Conservation (phyloP, 1,140 invertebrate genomes). For the Drosophila albomicans region DNA sequence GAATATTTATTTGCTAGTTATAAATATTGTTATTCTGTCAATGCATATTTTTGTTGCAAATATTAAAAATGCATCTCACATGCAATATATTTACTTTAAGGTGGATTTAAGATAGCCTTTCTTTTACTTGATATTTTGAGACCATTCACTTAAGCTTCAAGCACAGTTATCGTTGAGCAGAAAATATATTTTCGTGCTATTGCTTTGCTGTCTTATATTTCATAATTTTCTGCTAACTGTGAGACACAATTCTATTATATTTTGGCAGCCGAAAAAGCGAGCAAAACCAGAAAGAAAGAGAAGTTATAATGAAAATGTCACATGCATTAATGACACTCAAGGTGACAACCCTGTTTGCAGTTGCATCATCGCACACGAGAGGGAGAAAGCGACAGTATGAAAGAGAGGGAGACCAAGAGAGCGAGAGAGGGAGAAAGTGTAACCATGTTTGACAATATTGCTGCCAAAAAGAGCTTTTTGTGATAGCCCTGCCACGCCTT, state of each 20-base stretch:
- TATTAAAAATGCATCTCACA: neutral
- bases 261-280: slow-evolving; percentile 32
- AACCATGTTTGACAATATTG: slow-evolving; percentile 75
- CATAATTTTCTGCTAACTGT: slow-evolving; percentile 16
- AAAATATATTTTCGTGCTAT: neutral
- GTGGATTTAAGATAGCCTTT: neutral
- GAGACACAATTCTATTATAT: slow-evolving; percentile 26
- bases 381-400: neutral
- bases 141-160: slow-evolving; percentile 1
- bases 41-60: neutral
- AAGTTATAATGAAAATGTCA: slow-evolving; percentile 80
- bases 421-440: slow-evolving; percentile 18
- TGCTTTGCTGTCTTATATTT: slow-evolving; percentile 5
- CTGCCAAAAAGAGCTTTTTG: slow-evolving; percentile 77
- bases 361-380: slow-evolving; percentile 44
- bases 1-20: no score
- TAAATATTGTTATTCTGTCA: no score
- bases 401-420: slow-evolving; percentile 4
- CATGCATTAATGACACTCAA: slow-evolving; percentile 80
- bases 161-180: neutral
- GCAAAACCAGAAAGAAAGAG: slow-evolving; percentile 54
- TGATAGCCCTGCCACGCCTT: slow-evolving; percentile 48
- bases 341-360: slow-evolving; percentile 69
- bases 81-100: neutral
- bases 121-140: neutral